Base-by-base conservation (phyloP, 2,888 invertebrate species). In the Oscheius sp. region DNA sequence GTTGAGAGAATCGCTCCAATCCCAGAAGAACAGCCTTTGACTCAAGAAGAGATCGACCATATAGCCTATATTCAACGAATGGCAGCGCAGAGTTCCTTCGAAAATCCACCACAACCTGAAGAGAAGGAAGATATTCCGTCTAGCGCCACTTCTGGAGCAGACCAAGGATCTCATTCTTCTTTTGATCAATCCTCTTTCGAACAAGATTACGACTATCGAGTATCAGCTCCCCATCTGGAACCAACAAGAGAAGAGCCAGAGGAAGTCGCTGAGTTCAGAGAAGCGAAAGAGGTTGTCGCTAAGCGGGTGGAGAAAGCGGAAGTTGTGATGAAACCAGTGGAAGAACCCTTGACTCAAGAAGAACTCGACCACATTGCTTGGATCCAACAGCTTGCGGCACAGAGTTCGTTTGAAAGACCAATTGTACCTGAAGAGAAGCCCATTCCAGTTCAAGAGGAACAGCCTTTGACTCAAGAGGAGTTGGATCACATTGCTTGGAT, bases 41-140 rank as follows among this genome's bases (percentile, higher is more conserved):
- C 72, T 5, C 58, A 50, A 61, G 80, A 75, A 65, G 81, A 80
- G 39, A 53, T 75, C 12, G 78, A 80, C n/a, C 76, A 76, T 34
- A 75, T 78, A 31, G 74, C 74, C 10, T 65, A 55, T 50, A 74
- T 76, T 12, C 67, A 70, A 33, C 65, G 45, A 20, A 31, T 76
- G 31, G 76, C 76, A 5, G 68, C 72, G 17, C 75, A 79, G 45
- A 65, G 71, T 4, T 71, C 75, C 12, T 73, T 75, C 57, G 74
- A 75, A n/a, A 27, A 61, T 20, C 33, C 61, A 10, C 29, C 17
- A 10, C 67, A 63, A 15, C 42, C 53, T 0, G 23, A 15, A 29
- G 39, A 57, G 15, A 15, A 37, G 17, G 67, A 42, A 15, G 58
- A 70, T 31, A 37, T 37, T 5, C 37, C 17, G 12, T 68, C 68